These are phyloP conservation scores for Stegostoma tigrinum DNA, from an alignment of 2,113 vertebrate species.

Conservation along the genomic window DNA sequence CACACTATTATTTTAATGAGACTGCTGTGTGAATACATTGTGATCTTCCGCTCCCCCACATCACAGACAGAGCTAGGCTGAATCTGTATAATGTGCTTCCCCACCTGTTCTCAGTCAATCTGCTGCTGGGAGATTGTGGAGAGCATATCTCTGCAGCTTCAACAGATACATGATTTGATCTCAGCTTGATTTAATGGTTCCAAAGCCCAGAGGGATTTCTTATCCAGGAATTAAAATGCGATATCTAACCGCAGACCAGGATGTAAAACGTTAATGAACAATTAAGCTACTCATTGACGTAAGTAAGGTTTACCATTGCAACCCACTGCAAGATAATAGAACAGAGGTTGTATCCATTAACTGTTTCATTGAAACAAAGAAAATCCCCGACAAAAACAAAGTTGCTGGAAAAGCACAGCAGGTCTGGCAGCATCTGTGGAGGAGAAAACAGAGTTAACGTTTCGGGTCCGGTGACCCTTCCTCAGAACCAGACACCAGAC, in stretches of 20 bases:
- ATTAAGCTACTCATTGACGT: not conserved
- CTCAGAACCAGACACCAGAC: too few species aligned
- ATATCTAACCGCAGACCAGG: not conserved
- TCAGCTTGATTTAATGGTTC: not conserved
- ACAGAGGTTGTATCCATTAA: not conserved
- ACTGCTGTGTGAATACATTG: too few species aligned
- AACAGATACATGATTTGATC: not conserved
- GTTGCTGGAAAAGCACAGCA: too few species aligned
- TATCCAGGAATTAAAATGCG: not conserved
- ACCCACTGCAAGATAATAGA: not conserved
- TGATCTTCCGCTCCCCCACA: not conserved
- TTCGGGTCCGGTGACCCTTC: too few species aligned
- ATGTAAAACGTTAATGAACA: not conserved
- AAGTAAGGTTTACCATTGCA: not conserved
- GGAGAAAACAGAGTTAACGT: too few species aligned
- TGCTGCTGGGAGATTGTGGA: not conserved
- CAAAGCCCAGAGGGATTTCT: not conserved
- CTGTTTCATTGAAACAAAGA: not conserved
- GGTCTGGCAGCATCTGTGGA: too few species aligned
- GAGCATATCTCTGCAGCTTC: not conserved
- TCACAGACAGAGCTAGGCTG: not conserved
- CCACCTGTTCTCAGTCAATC: not conserved
- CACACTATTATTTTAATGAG: slow-evolving; percentile 34
- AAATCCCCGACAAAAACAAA: not conserved
- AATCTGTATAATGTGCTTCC: not conserved